Percentiles rank a stretch among this genome's conserved stretches.
phyloP scores from a whole-genome alignment of 2,113 vertebrate genomes.

The Phalacrocorax aristotelis region DNA sequence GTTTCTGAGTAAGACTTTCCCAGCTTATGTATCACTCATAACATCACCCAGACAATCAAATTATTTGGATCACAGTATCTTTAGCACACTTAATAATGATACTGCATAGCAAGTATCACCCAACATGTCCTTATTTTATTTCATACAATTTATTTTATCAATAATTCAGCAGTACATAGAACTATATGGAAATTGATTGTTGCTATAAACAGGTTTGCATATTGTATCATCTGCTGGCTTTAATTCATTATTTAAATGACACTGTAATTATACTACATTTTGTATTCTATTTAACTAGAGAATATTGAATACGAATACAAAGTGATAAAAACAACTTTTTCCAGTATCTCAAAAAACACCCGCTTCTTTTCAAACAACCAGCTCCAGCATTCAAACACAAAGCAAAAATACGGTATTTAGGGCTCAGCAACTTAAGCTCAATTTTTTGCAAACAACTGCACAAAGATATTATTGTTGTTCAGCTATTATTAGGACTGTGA shows the following conservation, averaged over 20 bases:
- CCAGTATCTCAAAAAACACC: neutral
- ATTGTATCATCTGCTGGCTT: neutral
- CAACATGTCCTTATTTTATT: neutral
- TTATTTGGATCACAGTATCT: neutral
- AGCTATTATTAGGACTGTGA: neutral
- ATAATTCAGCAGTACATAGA: neutral
- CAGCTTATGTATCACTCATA: neutral
- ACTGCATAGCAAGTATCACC: neutral
- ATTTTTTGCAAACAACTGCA: neutral
- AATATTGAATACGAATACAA: neutral
- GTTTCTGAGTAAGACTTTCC: neutral
- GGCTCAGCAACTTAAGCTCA: neutral
- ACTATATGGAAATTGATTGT: neutral
- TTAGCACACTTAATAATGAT: neutral
- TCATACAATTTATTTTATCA: neutral
- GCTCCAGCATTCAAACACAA: neutral
- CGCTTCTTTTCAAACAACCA: neutral
- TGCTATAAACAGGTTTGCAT: neutral
- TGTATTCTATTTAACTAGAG: constrained; percentile 1
- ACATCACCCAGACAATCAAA: neutral
- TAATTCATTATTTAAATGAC: constrained; percentile 7
- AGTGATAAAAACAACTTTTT: neutral
- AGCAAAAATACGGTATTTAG: neutral
- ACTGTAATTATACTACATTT: constrained; percentile 1
- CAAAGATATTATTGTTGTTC: neutral